These are phyloP conservation scores for Cephus rjabovi DNA, from an alignment of 2,888 invertebrate genomes.

Conservation along the genomic window DNA sequence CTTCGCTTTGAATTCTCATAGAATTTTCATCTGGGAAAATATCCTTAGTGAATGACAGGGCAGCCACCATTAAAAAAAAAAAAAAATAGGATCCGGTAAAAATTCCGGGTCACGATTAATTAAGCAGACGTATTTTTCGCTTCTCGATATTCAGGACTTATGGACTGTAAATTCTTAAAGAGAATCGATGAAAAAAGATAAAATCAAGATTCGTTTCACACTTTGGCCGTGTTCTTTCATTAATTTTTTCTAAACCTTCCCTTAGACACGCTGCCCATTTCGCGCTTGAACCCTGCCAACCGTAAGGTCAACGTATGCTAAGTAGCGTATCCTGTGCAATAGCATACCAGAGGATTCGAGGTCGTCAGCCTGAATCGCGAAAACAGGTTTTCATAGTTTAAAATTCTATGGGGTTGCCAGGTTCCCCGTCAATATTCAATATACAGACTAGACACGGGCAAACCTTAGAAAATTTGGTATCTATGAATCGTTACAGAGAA, in stretches of 20 bases:
- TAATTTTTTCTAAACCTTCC: background rate
- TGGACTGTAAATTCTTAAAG: background rate
- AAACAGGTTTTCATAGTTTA: conserved; percentile 5
- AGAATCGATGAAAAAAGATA: background rate
- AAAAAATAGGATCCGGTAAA: background rate
- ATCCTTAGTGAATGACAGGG: background rate
- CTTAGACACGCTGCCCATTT: background rate
- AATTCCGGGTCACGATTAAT: background rate
- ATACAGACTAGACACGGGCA: background rate
- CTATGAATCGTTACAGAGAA: background rate
- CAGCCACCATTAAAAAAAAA: background rate
- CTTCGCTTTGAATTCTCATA: background rate
- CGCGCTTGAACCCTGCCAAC: background rate
- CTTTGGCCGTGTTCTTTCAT: background rate
- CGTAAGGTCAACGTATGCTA: conserved; percentile 3
- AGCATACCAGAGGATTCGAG: background rate
- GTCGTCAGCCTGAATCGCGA: background rate
- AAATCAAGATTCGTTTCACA: background rate
- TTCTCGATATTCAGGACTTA: background rate
- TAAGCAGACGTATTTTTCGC: background rate
- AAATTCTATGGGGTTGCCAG: background rate
- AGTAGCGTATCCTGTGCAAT: conserved; percentile 8
- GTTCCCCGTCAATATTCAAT: background rate
- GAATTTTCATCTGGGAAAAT: background rate
- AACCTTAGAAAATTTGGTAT: background rate